Evolutionary conservation across 2,113 vertebrate genomes (phyloP).

Genomic region (Mormyrus iriodes): DNA sequence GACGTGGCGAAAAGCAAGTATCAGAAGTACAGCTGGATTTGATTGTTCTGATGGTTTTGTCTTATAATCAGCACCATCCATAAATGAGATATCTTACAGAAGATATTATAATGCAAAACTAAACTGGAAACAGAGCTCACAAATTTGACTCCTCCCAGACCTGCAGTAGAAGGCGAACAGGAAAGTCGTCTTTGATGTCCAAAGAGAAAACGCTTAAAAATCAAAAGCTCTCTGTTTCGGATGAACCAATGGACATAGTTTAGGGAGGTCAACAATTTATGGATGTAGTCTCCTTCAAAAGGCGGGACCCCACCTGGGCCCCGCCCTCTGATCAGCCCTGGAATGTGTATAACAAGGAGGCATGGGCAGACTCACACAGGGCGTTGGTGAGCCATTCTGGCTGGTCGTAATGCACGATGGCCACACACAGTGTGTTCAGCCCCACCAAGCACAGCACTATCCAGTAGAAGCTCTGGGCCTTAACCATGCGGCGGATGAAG

Average conservation of each 20-base stretch:
- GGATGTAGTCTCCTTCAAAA: not conserved
- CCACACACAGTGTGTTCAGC: slow-evolving; percentile 89
- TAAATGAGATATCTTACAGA: not conserved
- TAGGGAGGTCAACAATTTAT: not conserved
- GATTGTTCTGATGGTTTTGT: not conserved
- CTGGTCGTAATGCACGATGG: slow-evolving; percentile 92
- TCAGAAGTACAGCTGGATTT: not conserved
- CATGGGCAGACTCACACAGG: slow-evolving; percentile 69
- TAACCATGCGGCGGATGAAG: slow-evolving; percentile 95
- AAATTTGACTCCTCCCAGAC: not conserved
- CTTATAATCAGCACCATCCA: not conserved
- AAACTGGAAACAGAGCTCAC: not conserved
- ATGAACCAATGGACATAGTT: not conserved
- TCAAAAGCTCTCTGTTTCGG: not conserved
- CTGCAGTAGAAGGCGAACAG: not conserved
- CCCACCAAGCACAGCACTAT: slow-evolving; percentile 89
- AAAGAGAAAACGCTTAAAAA: not conserved
- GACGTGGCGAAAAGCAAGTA: not conserved
- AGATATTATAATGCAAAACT: not conserved
- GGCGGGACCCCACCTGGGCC: not conserved
- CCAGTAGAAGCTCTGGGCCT: slow-evolving; percentile 97
- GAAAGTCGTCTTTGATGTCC: not conserved
- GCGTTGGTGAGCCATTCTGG: slow-evolving; percentile 80
- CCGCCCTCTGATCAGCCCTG: not conserved
- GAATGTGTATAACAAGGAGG: not conserved